Evolutionary conservation across 1,140 invertebrate species (phyloP).

Genomic region (Ostrea edulis): DNA sequence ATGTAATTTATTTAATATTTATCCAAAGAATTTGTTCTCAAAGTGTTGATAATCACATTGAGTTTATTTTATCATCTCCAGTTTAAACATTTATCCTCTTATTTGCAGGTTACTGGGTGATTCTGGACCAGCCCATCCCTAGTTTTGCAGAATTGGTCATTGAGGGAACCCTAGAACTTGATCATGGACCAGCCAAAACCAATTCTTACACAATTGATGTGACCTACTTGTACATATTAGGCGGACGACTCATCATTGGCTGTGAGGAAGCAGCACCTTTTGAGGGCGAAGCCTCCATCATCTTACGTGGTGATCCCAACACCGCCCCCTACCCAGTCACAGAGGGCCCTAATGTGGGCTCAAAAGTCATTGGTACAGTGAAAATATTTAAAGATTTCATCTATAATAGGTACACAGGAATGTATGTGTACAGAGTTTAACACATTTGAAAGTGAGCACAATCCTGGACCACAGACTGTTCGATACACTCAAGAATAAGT

Average conservation of each 20-base stretch:
- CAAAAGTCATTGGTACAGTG: constrained; percentile 72
- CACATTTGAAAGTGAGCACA: not conserved
- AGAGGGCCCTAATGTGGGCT: constrained; percentile 67
- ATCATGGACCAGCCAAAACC: constrained; percentile 39
- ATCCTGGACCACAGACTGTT: not conserved
- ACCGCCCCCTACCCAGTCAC: constrained; percentile 59
- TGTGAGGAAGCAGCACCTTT: constrained; percentile 67
- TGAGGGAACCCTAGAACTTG: constrained; percentile 45
- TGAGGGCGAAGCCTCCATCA: constrained; percentile 64
- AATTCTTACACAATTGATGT: constrained; percentile 45
- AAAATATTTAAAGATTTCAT: not conserved
- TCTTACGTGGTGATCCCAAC: constrained; percentile 67
- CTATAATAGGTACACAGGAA: not conserved
- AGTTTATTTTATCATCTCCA: not conserved
- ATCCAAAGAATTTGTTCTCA: not conserved
- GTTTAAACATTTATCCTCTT: not conserved
- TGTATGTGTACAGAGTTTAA: not conserved
- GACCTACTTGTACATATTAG: constrained; percentile 54
- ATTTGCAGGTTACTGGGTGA: constrained; percentile 68
- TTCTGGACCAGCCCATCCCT: constrained; percentile 63
- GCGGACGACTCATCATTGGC: constrained; percentile 75
- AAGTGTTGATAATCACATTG: not conserved
- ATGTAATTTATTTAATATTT: not conserved
- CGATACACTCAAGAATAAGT: too few relatives aligned
- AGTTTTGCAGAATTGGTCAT: constrained; percentile 32